These are phyloP conservation scores for Rhadinocentrus ornatus DNA, from an alignment of 2,797 vertebrate genomes.

Conservation along the genomic window DNA sequence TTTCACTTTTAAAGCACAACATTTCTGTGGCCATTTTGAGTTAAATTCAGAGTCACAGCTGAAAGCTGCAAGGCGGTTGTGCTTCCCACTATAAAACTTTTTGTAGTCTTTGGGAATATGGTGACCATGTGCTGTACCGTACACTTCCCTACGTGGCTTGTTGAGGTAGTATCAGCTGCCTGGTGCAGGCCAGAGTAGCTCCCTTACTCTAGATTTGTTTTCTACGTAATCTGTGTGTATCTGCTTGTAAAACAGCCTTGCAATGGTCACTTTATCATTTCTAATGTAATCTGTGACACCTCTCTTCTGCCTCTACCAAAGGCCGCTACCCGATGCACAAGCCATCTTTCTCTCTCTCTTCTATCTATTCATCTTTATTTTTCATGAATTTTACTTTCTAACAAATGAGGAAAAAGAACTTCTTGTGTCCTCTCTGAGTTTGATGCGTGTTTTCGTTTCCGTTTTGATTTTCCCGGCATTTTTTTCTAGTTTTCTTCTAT, in stretches of 20 bases:
- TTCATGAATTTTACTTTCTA: slow-evolving; percentile 26
- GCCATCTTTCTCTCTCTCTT: slow-evolving; percentile 51
- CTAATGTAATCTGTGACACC: slow-evolving; percentile 60
- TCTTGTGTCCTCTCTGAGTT: slow-evolving; percentile 31
- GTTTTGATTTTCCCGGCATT: slow-evolving; percentile 64
- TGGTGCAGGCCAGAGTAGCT: slow-evolving; percentile 54
- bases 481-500: slow-evolving; percentile 60
- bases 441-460: slow-evolving; percentile 29
- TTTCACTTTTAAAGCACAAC: slow-evolving; percentile 19
- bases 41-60: background rate
- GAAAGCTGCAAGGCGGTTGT: background rate
- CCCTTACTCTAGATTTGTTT: slow-evolving; percentile 48
- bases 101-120: background rate
- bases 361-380: slow-evolving; percentile 46
- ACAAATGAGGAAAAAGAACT: slow-evolving; percentile 35
- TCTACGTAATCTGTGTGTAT: slow-evolving; percentile 62
- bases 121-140: background rate
- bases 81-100: background rate
- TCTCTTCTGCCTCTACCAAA: slow-evolving; percentile 53
- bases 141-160: slow-evolving; percentile 6
- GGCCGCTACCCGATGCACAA: slow-evolving; percentile 37
- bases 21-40: slow-evolving; percentile 11
- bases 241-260: slow-evolving; percentile 62
- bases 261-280: slow-evolving; percentile 68
- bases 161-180: slow-evolving; percentile 48